Conservation (phyloP, 53 echinoderm and acorn worm species). For the Henricia sp. region DNA sequence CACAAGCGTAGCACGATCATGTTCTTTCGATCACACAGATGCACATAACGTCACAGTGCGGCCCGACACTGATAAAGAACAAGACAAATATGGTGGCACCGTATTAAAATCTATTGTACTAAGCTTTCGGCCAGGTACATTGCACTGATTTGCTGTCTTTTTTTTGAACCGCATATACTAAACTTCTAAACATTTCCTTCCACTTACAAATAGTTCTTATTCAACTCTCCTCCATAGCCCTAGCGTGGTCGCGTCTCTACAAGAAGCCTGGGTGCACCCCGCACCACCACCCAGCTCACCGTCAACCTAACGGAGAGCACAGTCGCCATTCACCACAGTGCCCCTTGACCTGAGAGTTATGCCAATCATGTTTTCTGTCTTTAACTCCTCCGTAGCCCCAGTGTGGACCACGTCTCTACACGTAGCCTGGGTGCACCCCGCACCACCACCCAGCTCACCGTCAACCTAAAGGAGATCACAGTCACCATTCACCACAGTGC, state of each 20-base stretch:
- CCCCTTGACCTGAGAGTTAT: too few relatives aligned
- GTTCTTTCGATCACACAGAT: too few relatives aligned
- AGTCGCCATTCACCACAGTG: background rate
- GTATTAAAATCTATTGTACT: too few relatives aligned
- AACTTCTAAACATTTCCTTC: too few relatives aligned
- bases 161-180: too few relatives aligned
- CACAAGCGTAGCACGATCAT: too few relatives aligned
- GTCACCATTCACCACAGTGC: constrained; percentile 92
- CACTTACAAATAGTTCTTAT: too few relatives aligned
- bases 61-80: too few relatives aligned
- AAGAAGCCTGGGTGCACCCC: background rate
- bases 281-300: background rate
- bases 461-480: constrained; percentile 91
- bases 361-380: background rate
- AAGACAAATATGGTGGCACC: too few relatives aligned
- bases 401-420: constrained; percentile 89
- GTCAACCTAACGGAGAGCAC: background rate
- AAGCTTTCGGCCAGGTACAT: too few relatives aligned
- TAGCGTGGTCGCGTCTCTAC: background rate
- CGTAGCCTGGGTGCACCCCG: constrained; percentile 96
- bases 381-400: constrained; percentile 52
- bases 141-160: too few relatives aligned
- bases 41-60: too few relatives aligned
- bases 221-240: background rate
- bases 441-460: constrained; percentile 93